Base-by-base conservation (phyloP, 2,797 vertebrate genomes). In the Centropyge bicolor region DNA sequence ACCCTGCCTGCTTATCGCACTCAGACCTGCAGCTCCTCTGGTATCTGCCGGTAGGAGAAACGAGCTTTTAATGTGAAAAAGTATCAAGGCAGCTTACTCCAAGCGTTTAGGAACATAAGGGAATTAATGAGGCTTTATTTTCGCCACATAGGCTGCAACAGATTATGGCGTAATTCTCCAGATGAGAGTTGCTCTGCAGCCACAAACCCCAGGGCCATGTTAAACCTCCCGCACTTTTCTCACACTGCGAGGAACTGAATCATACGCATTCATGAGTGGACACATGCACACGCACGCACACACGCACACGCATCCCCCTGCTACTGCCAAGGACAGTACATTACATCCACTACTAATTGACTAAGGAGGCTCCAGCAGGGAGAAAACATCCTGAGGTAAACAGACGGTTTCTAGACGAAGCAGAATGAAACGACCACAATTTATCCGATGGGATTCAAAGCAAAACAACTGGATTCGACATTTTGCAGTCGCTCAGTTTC, bases 301-400 rank as follows among this genome's bases (percentile, higher is more conserved):
- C 71, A 55, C 48, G n/a, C 60, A 43, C 63, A 72, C 54, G 43
- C 38, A 43, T 17, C 19, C 45, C 55, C 2, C 16, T 63, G 54
- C 82, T 52, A 75, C 74, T 74, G 77, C 64, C 85, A 80, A 70
- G 75, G 85, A 89, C 81, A 84, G 90, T 81, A 86, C 88, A 84
- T 86, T 90, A 83, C 87, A 86, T 83, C 87, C 87, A 89, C 80
- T 81, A 17, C 84, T 91, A 91, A 93, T 85, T 89, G 88, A 85
- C 77, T 79, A 67, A 82, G 79, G 86, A 89, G 88, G 84, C 86
- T 87, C 83, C 84, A 74, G 88, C 75, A 64, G 76, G 71, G 78
- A 74, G 76, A 77, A 89, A 89, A 90, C 82, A 89, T 93, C 90
- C 83, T 79, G 88, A 86, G 82, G 90, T 90, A 88, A 91, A 91